Evolutionary conservation across 2,797 vertebrate species (phyloP).

Genomic region (Manis javanica): DNA sequence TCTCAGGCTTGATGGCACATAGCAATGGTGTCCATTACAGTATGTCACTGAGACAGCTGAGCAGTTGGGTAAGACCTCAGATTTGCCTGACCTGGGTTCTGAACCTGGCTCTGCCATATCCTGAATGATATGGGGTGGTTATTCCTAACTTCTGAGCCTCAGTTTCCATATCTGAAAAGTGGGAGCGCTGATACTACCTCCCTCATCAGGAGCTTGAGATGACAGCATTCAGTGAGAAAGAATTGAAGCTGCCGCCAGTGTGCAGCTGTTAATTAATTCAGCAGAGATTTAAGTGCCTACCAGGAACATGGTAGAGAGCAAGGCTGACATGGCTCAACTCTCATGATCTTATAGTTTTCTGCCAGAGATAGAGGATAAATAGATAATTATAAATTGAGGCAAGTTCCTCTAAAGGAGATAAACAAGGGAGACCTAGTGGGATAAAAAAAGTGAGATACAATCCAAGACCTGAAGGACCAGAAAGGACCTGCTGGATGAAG

Average conservation of each 20-base stretch:
- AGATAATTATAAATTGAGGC: neutral
- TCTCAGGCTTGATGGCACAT: too few relatives aligned
- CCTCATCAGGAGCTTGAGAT: neutral
- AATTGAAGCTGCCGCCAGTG: neutral
- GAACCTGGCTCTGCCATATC: neutral
- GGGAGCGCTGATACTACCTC: neutral
- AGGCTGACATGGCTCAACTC: neutral
- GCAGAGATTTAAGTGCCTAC: neutral
- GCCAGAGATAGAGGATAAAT: neutral
- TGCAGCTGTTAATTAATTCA: neutral
- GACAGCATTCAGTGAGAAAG: neutral
- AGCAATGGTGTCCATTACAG: fast-evolving
- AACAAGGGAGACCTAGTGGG: neutral
- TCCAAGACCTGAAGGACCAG: neutral
- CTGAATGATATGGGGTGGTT: fast-evolving
- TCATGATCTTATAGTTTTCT: neutral
- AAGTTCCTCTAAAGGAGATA: neutral
- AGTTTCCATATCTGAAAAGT: neutral
- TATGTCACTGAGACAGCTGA: fast-evolving
- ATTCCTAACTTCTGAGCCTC: neutral
- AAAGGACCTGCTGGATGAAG: neutral
- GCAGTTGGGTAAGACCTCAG: neutral
- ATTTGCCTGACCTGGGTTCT: neutral
- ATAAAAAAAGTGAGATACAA: neutral
- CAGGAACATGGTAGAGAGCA: neutral